Evolutionary conservation across 2,113 vertebrate species (phyloP), one percentile per base, ranked within the genome.

Genomic region (Montifringilla adamsi): DNA sequence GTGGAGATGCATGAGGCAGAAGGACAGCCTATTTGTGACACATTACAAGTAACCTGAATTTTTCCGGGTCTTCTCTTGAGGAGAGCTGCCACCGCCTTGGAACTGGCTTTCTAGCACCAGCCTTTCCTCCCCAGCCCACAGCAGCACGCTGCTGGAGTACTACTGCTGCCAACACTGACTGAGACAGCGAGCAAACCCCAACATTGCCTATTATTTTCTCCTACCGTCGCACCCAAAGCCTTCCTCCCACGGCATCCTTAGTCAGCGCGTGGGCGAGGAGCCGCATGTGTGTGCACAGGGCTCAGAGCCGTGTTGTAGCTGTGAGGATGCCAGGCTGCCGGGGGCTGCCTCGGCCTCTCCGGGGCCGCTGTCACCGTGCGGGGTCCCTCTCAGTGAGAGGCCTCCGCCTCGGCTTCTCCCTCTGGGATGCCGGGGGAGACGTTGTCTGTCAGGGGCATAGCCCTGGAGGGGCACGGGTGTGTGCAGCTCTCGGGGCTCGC

Each of bases 231-330:
- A 87, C 90, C 93, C 91, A 89, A 93, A 91, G 87, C 92, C 70
- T 56, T 49, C 91, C 84, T 94, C 95, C 95, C 94, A 83, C 96
- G 2, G 70, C 92, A 58, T 77, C 43, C 18, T 93, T 82, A 96
- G 39, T 92, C 91, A 92, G 94, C 30, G 23, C 7, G 74, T 56
- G 59, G 93, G 93, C 46, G 69, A 50, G 74, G 26, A 87, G 84
- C 64, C 21, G 30, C 20, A 2, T 47, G 6, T 37, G 70, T n/a
- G 84, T 28, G 62, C 21, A 11, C 23, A 44, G 22, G 75, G 62
- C 74, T 76, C 70, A 5, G 27, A 74, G 5, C 41, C 17, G 2
- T 1, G 50, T 1, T 20, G 88, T 33, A 30, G 43, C 87, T 23
- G 70, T 4, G 78, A 67, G 80, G 80, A 43, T 49, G 82, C 73